Conservation (phyloP, 2,888 invertebrate genomes). For the Caradrina kadenii region DNA sequence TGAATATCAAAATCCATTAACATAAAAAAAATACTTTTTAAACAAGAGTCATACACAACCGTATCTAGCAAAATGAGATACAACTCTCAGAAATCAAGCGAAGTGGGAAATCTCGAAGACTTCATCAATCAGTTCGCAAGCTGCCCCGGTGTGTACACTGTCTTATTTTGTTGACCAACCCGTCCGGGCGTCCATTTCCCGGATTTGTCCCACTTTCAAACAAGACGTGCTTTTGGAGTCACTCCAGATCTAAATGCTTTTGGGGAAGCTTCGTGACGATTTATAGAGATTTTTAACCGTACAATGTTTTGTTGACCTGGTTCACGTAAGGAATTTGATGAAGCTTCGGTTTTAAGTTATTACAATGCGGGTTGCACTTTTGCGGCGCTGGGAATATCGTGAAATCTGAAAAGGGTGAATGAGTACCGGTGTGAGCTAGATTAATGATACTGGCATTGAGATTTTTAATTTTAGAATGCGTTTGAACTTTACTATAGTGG, state of each 20-base stretch:
- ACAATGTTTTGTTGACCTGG: conserved; percentile 48
- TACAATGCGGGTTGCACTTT: conserved; percentile 8
- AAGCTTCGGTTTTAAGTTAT: conserved; percentile 29
- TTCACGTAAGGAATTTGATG: conserved; percentile 29
- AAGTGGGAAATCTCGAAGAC: conserved; percentile 31
- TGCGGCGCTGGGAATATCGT: background rate
- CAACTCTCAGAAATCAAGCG: conserved; percentile 19
- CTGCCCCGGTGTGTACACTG: conserved; percentile 20
- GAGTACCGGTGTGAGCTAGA: background rate
- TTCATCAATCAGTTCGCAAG: background rate
- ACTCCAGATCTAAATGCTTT: conserved; percentile 46
- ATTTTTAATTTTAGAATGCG: background rate
- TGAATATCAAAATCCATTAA: no score
- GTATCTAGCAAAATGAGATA: background rate
- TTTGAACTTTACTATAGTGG: background rate
- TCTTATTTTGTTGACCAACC: conserved; percentile 46
- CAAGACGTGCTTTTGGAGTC: conserved; percentile 30
- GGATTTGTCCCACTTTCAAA: conserved; percentile 34
- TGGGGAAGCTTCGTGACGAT: conserved; percentile 33
- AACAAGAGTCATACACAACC: background rate
- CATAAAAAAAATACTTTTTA: background rate
- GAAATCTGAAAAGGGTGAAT: background rate
- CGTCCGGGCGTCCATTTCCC: conserved; percentile 11
- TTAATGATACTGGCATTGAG: conserved; percentile 1
- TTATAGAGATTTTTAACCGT: conserved; percentile 35